These are phyloP conservation scores for Gari tellinella DNA, from an alignment of 2,888 invertebrate species.

Conservation along the genomic window DNA sequence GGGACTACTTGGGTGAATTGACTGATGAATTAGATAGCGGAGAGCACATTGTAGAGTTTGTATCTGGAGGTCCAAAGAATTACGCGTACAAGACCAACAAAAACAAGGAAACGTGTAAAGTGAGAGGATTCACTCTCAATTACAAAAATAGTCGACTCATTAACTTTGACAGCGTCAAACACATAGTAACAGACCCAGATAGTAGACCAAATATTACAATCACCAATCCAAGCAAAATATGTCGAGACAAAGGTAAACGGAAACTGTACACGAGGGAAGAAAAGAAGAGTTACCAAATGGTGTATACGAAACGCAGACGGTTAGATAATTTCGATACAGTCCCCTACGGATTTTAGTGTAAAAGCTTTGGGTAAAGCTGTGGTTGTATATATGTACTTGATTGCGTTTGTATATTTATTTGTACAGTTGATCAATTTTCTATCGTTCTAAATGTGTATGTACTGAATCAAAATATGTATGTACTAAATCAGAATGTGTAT, in stretches of 20 bases:
- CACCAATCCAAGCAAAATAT: slow-evolving; percentile 53
- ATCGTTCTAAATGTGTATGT: too few species aligned
- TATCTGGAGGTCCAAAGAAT: slow-evolving; percentile 80
- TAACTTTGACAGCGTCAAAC: slow-evolving; percentile 29
- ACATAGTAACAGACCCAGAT: slow-evolving; percentile 9
- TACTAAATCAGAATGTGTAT: too few species aligned
- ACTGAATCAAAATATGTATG: too few species aligned
- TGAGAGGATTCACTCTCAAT: slow-evolving; percentile 68
- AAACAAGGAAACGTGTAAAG: slow-evolving; percentile 41
- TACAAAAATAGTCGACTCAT: slow-evolving; percentile 35
- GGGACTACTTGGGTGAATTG: slow-evolving; percentile 78
- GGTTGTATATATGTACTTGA: too few species aligned
- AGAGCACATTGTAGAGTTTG: slow-evolving; percentile 63
- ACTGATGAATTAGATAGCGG: slow-evolving; percentile 78
- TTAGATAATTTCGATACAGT: slow-evolving; percentile 44
- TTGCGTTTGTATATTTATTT: too few species aligned
- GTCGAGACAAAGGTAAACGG: slow-evolving; percentile 88
- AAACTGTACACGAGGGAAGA: slow-evolving; percentile 87
- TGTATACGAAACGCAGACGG: slow-evolving; percentile 53
- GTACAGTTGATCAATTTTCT: too few species aligned
- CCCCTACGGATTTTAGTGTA: slow-evolving; percentile 51
- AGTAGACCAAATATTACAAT: slow-evolving; percentile 11
- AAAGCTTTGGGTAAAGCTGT: too few species aligned
- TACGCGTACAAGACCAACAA: slow-evolving; percentile 71
- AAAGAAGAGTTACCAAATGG: slow-evolving; percentile 80